Percentiles rank a stretch among this genome's conserved stretches.
These are phyloP conservation scores for Pegoplata infirma DNA, from an alignment of 2,888 invertebrate species.

Conservation along the genomic window DNA sequence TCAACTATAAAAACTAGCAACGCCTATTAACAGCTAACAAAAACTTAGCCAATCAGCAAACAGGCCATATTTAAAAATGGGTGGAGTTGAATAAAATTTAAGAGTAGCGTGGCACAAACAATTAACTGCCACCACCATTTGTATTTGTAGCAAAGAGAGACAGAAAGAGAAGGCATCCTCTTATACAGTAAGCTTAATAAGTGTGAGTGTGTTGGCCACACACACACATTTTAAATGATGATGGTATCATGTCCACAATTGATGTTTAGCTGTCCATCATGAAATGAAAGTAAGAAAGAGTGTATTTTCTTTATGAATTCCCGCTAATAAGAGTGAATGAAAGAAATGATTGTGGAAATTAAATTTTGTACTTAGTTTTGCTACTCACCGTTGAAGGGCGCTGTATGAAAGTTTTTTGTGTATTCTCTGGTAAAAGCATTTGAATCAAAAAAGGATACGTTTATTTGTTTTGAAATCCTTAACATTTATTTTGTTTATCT, in stretches of 20 bases:
- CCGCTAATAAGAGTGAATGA: conserved; percentile 28
- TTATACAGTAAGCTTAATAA: no score
- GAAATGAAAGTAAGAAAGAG: conserved; percentile 50
- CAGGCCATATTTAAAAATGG: conserved; percentile 74
- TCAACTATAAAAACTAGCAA: conserved; percentile 49
- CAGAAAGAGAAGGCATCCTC: neutral
- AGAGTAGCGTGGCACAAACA: conserved; percentile 10
- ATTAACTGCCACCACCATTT: neutral
- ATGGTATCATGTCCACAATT: conserved; percentile 41
- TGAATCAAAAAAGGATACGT: conserved; percentile 25
- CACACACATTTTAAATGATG: conserved; percentile 29
- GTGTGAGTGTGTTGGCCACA: no score
- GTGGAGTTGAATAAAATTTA: conserved; percentile 65
- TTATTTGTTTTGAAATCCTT: conserved; percentile 26
- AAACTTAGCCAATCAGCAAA: conserved; percentile 68
- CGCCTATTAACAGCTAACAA: conserved; percentile 65
- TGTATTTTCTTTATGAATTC: conserved; percentile 27
- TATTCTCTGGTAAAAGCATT: neutral
- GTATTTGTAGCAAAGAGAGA: neutral
- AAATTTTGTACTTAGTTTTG: conserved; percentile 59
- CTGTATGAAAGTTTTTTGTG: conserved; percentile 25
- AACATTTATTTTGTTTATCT: neutral
- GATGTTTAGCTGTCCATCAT: conserved; percentile 62
- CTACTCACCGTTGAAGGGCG: conserved; percentile 67
- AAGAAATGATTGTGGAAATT: conserved; percentile 11